phyloP scores from a whole-genome alignment of 2,113 vertebrate species.

The Malurus alboscapulatus region DNA sequence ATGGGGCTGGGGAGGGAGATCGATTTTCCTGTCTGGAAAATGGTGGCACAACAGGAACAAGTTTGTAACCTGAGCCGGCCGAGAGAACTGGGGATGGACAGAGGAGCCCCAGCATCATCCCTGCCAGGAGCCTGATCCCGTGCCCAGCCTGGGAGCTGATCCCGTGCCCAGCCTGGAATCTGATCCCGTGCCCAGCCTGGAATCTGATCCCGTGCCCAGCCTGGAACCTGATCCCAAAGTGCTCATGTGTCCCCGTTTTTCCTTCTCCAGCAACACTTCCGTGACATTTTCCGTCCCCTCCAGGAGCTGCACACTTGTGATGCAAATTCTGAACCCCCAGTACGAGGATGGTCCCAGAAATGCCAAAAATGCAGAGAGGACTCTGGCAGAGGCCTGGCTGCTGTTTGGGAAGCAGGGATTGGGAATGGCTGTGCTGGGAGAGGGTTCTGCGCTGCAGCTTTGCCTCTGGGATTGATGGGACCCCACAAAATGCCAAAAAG shows the following conservation, averaged over 20 bases:
- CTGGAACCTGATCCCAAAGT: not conserved
- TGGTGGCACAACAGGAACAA: not conserved
- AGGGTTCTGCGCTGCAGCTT: not conserved
- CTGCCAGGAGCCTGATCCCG: not conserved
- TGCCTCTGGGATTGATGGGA: not conserved
- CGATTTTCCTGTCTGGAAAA: not conserved
- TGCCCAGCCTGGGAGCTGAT: not conserved
- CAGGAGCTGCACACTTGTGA: not conserved
- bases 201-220: not conserved
- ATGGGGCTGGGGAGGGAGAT: not conserved
- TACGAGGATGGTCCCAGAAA: not conserved
- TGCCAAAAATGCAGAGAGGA: not conserved
- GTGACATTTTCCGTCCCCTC: accelerated
- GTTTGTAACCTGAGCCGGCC: not conserved
- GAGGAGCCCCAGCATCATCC: not conserved
- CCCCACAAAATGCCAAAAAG: not conserved
- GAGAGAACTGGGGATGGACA: not conserved
- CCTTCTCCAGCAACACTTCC: not conserved
- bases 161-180: not conserved
- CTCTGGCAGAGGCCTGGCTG: not conserved
- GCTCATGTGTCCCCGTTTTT: not conserved
- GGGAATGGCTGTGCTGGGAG: not conserved
- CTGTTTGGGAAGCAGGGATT: not conserved
- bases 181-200: no score
- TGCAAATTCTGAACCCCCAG: accelerated